A percentile compares a stretch with the other conserved stretches of the same genome.
Conservation (phyloP, 2,888 invertebrate genomes). For the Apamea sordens region DNA sequence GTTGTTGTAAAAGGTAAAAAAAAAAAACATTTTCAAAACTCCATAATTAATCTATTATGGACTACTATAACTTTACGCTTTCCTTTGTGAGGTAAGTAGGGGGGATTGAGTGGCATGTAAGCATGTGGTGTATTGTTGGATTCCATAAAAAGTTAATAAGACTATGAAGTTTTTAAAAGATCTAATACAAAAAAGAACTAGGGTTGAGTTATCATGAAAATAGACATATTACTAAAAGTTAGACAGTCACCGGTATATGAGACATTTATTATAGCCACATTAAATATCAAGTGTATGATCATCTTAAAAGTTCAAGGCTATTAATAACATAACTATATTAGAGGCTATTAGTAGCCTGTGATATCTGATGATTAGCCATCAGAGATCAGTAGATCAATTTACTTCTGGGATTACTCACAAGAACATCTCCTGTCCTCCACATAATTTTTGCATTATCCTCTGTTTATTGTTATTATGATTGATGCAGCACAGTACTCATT, state of each 20-base stretch:
- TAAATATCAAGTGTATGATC: neutral
- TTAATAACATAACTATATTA: neutral
- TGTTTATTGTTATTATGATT: constrained; percentile 2
- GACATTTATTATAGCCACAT: neutral
- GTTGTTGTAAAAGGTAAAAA: no score
- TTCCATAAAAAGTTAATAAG: neutral
- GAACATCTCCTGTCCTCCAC: neutral
- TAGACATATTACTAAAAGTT: neutral
- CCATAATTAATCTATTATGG: no score
- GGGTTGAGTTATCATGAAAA: neutral
- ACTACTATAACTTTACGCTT: no score
- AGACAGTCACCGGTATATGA: neutral
- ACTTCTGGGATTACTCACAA: neutral
- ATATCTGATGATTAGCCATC: no score
- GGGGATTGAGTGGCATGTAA: neutral
- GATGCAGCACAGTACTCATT: neutral
- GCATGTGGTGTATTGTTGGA: neutral
- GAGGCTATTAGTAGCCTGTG: neutral
- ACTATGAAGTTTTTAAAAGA: neutral
- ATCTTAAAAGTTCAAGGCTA: neutral
- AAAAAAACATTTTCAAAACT: no score
- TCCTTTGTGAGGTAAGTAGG: no score
- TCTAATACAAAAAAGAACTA: no score
- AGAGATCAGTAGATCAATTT: neutral
- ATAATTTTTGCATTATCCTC: neutral